Base-by-base conservation (phyloP, 2,113 vertebrate species). In the Morone saxatilis region DNA sequence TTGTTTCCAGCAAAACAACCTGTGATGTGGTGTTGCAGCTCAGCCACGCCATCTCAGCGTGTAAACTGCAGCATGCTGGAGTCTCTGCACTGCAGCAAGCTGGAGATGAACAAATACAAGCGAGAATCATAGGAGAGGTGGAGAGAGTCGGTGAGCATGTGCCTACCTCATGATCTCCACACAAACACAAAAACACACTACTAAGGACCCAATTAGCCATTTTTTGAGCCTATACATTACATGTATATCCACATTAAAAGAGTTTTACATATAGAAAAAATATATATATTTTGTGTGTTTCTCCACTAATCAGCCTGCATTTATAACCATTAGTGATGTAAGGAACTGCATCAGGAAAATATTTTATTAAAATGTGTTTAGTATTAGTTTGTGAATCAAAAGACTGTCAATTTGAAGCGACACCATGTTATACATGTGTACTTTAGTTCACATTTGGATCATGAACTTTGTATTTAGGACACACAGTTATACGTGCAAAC, bases 61-160 rank as follows among this genome's bases (percentile, higher is more conserved):
- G 94, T 57, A 47, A 81, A 0, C 78, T 94, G 69, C 88, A 84
- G 54, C n/a, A 6, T 0, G 53, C 38, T 2, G 68, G 5, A 71
- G 50, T 17, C 0, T 71, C 80, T 67, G 67, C 89, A 63, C 88
- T 93, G 87, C 75, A 71, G 63, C 20, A 13, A 4, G 57, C 40
- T 10, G 25, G 2, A 38, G 16, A 11, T 8, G 0, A 6, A 6
- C 59, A 22, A 9, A 47, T 91, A 1, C 20, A 9, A 45, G 86
- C 59, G 0, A 20, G 1, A 16, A 65, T 93, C 65, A 62, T 36
- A 0, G 89, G 91, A 6, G 38, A 86, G n/a, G 82, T 94, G 75
- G 89, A 93, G 75, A 89, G 88, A 94, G 92, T 95, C 1, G 94
- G 95, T 95, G 76, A 88, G 93, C 72, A 7, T 48, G 8, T 73